Base-by-base conservation (phyloP, 1,140 invertebrate species). In the Telenomus remus region DNA sequence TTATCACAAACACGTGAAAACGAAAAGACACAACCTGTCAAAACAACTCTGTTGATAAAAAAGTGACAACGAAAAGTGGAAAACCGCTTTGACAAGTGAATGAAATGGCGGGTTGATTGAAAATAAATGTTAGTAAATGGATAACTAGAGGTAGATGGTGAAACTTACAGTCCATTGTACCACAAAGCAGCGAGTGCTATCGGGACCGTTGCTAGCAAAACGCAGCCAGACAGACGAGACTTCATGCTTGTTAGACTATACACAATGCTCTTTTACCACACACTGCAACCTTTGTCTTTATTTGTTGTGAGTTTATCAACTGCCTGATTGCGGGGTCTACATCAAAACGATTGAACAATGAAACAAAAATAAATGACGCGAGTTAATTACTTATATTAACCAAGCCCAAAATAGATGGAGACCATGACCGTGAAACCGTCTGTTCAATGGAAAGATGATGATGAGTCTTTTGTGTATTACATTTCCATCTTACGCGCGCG, bases 141-240 rank as follows among this genome's bases (percentile, higher is more conserved):
- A 39, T 39, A 39, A n/a, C 37, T 6, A 6, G n/a, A n/a, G 3
- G 1, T 4, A 39, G 9, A 10, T 11, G 9, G n/a, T n/a, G n/a
- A 9, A 76, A 88, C 86, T 88, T 88, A 88, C 86, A 80, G 78
- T 86, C 82, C 81, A 46, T 72, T 82, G 80, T 83, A 85, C 85
- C 84, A 86, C 69, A 84, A 82, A 84, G 86, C 83, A 83, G 85
- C 74, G 68, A 81, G 55, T 80, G 72, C 43, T 80, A 85, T 72
- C 69, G 82, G 81, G 63, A 84, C 53, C 73, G 80, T 79, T 75
- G 78, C 78, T 83, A 85, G 80, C 56, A 84, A 80, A 78, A 82
- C 71, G 60, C 82, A 82, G 76, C 59, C 78, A 65, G 79, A 78
- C 82, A 70, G 76, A n/a, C n/a, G n/a, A n/a, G n/a, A 27, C 19